Evolutionary conservation across 2,888 invertebrate species (phyloP).

Genomic region (Lacanobia oleracea): DNA sequence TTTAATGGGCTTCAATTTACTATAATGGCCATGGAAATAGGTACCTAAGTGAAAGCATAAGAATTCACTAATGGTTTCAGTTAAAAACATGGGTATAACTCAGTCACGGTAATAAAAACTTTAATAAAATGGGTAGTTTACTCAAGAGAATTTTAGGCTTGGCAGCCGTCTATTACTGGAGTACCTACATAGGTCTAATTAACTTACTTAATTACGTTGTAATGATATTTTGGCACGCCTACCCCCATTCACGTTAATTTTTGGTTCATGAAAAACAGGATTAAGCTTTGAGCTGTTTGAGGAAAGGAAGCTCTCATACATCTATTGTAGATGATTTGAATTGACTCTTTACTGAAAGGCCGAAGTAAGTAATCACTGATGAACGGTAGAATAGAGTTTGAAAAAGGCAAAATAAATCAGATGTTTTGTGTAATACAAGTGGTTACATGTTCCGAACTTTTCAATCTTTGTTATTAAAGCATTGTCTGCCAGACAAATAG

Average conservation of each 20-base stretch:
- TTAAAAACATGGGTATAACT: constrained; percentile 25
- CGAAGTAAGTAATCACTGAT: no score
- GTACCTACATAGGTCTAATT: constrained; percentile 25
- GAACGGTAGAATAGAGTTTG: no score
- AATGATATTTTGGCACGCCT: constrained; percentile 28
- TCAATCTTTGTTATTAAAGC: no score
- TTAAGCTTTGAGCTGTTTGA: not conserved
- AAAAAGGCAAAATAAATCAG: no score
- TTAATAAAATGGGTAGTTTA: constrained; percentile 26
- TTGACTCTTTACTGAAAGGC: no score
- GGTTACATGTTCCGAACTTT: no score
- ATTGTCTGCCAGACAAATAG: no score
- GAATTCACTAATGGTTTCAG: constrained; percentile 32
- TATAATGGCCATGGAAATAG: constrained; percentile 16
- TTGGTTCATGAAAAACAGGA: not conserved
- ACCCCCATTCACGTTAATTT: constrained; percentile 24
- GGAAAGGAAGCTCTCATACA: not conserved
- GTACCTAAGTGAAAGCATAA: constrained; percentile 9
- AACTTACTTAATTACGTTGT: constrained; percentile 28
- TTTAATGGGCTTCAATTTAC: not conserved
- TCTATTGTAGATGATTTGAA: not conserved
- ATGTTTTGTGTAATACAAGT: no score
- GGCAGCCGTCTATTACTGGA: constrained; percentile 9
- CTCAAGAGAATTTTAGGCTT: constrained; percentile 34
- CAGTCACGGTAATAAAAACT: constrained; percentile 9